phyloP scores from a whole-genome alignment of 2,888 invertebrate species.

The Danaus chrysippus region DNA sequence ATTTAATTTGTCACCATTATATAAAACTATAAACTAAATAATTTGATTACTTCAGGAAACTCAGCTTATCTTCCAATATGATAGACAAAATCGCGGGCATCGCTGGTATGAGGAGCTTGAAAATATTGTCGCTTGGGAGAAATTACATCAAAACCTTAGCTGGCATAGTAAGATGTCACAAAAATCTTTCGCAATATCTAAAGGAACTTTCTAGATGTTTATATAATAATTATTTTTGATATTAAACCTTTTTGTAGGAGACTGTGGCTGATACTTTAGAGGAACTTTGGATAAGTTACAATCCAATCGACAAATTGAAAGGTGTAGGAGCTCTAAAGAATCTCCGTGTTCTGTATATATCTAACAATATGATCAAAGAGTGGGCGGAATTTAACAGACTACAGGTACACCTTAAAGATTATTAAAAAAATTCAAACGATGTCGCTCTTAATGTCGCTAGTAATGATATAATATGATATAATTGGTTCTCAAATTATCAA shows the following conservation, averaged over 20 bases:
- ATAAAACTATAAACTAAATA: not conserved
- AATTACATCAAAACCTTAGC: slow-evolving; percentile 93
- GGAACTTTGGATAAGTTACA: slow-evolving; percentile 97
- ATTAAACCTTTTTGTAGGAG: slow-evolving; percentile 76
- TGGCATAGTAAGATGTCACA: slow-evolving; percentile 81
- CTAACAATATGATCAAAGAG: slow-evolving; percentile 90
- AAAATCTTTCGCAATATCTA: not conserved
- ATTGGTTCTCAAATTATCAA: too few species aligned
- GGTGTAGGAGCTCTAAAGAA: slow-evolving; percentile 89
- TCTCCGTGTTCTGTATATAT: slow-evolving; percentile 88
- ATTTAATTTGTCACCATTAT: not conserved
- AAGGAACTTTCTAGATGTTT: too few species aligned
- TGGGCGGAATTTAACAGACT: slow-evolving; percentile 87
- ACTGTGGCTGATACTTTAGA: slow-evolving; percentile 92
- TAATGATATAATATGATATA: too few species aligned
- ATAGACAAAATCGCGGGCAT: slow-evolving; percentile 95
- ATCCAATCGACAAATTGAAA: slow-evolving; percentile 94
- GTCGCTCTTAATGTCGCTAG: too few species aligned
- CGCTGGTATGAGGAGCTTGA: slow-evolving; percentile 88
- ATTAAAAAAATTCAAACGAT: not conserved
- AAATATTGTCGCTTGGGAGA: slow-evolving; percentile 89
- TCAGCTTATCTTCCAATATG: slow-evolving; percentile 95
- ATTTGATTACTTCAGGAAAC: slow-evolving; percentile 78
- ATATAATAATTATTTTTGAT: slow-evolving; percentile 7
- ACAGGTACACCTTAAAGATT: slow-evolving; percentile 46